Percentiles rank a stretch among this genome's conserved stretches.
phyloP scores from a whole-genome alignment of 2,888 invertebrate species.

The Biston betularia region DNA sequence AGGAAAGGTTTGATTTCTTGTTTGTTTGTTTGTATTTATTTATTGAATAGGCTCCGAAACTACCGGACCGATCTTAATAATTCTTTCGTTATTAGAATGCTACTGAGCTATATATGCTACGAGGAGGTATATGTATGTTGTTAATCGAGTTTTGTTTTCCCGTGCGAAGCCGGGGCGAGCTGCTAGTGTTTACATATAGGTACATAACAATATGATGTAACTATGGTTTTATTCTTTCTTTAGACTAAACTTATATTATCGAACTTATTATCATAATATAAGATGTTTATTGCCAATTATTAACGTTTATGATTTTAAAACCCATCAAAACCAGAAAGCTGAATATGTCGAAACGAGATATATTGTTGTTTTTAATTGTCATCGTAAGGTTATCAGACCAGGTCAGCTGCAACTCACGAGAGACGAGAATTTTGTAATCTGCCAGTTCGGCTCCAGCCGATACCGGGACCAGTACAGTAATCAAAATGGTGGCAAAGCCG shows the following conservation, averaged over 20 bases:
- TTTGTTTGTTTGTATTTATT: too few relatives aligned
- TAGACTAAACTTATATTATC: neutral
- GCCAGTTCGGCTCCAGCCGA: conserved; percentile 59
- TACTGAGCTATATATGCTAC: too few relatives aligned
- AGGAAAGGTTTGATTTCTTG: too few relatives aligned
- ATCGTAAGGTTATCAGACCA: conserved; percentile 67
- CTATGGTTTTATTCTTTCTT: conserved; percentile 1
- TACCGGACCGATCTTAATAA: too few relatives aligned
- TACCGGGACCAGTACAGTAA: conserved; percentile 58
- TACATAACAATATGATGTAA: too few relatives aligned
- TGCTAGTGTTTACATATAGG: too few relatives aligned
- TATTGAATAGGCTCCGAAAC: too few relatives aligned
- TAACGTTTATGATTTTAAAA: conserved; percentile 20
- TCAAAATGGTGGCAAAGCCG: conserved; percentile 72
- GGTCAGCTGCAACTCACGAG: conserved; percentile 46
- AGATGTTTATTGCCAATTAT: neutral
- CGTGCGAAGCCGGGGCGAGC: too few relatives aligned
- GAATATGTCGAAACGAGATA: conserved; percentile 1
- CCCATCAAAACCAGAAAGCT: conserved; percentile 38
- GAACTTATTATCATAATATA: too few relatives aligned
- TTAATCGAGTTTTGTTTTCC: too few relatives aligned
- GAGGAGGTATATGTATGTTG: too few relatives aligned
- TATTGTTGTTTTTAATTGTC: conserved; percentile 32
- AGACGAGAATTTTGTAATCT: conserved; percentile 28
- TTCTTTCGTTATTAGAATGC: too few relatives aligned